phyloP scores from a whole-genome alignment of 53 echinoderm and acorn worm genomes.

The Zoroaster sp. region DNA sequence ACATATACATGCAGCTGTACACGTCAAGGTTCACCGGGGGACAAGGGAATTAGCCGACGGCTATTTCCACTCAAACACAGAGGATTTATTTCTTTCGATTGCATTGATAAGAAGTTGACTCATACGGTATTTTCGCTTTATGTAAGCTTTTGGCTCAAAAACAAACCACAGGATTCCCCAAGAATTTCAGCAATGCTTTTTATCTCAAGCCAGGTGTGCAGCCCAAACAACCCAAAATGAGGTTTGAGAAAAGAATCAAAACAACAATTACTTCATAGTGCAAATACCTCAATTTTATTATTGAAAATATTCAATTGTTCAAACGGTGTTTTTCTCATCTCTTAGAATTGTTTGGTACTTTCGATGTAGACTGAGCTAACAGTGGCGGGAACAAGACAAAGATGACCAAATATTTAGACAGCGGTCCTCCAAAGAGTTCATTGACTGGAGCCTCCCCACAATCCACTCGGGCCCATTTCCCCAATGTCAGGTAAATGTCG shows the following conservation, averaged over 20 bases:
- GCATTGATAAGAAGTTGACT: neutral
- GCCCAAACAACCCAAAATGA: neutral
- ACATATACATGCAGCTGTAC: neutral
- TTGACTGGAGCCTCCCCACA: too few relatives aligned
- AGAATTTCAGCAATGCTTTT: neutral
- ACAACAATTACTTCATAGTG: neutral
- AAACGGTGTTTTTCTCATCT: neutral
- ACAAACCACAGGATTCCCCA: constrained; percentile 43
- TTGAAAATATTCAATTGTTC: neutral
- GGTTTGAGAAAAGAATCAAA: neutral
- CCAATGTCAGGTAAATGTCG: neutral
- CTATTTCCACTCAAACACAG: neutral
- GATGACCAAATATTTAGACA: neutral
- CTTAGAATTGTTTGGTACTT: neutral
- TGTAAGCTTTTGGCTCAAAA: neutral
- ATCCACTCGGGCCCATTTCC: too few relatives aligned
- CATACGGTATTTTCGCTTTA: neutral
- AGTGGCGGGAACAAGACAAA: neutral
- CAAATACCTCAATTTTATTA: neutral
- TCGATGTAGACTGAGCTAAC: neutral
- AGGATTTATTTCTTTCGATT: neutral
- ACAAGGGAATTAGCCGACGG: neutral
- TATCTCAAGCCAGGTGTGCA: neutral
- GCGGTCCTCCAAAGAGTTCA: too few relatives aligned
- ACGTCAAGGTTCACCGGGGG: neutral